These are phyloP conservation scores for Cyphomyrus plagiostoma DNA, from an alignment of 2,113 vertebrate genomes.

Conservation along the genomic window DNA sequence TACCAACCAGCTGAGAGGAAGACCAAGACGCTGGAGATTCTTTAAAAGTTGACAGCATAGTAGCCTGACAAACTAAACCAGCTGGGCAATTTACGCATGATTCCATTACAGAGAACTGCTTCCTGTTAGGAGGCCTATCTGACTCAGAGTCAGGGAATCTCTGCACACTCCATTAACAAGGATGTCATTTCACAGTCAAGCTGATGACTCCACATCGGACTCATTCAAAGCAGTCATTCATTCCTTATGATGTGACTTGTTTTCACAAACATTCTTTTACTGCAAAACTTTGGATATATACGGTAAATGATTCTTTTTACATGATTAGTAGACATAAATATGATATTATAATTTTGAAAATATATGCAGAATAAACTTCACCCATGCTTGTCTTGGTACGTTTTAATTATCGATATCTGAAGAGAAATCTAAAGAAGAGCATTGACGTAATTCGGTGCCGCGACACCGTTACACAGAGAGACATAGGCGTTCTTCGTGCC, in stretches of 20 bases:
- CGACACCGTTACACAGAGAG: not conserved
- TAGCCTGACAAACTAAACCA: not conserved
- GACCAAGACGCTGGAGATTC: not conserved
- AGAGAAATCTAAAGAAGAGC: not conserved
- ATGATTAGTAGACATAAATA: not conserved
- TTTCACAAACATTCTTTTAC: not conserved
- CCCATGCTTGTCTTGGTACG: not conserved
- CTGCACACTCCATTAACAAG: slow-evolving; percentile 6
- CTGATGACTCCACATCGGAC: not conserved
- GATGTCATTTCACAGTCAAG: not conserved
- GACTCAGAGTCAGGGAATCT: not conserved
- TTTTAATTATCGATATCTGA: not conserved
- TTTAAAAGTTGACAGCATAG: not conserved
- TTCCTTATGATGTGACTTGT: not conserved
- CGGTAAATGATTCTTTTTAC: not conserved
- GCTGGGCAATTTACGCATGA: not conserved
- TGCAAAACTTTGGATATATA: not conserved
- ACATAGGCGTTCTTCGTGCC: not conserved
- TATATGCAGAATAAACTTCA: not conserved
- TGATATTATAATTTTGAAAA: not conserved
- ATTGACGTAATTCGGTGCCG: not conserved
- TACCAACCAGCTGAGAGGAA: not conserved
- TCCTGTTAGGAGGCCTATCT: not conserved
- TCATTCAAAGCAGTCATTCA: not conserved
- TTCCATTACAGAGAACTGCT: not conserved